phyloP scores from a whole-genome alignment of 2,113 vertebrate species.

The Ctenomys sociabilis region DNA sequence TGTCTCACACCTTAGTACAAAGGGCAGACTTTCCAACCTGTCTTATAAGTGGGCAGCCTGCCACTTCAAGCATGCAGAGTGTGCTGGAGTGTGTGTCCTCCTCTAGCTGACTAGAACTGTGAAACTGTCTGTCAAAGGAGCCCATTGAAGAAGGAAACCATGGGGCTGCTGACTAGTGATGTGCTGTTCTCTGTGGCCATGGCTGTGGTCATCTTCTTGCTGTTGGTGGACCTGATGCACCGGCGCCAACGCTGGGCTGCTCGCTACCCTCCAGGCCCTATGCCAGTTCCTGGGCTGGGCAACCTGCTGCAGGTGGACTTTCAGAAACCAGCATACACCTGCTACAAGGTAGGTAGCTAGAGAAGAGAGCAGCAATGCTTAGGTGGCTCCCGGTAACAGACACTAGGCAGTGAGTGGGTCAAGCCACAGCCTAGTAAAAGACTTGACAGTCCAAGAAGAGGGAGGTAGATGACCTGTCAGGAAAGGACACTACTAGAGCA shows the following conservation, averaged over 20 bases:
- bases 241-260: conserved; percentile 70
- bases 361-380: rapidly evolving
- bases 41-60: background rate
- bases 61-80: rapidly evolving
- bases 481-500: background rate
- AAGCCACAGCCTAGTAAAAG: background rate
- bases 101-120: background rate
- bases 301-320: conserved; percentile 82
- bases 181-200: conserved; percentile 20
- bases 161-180: conserved; percentile 61
- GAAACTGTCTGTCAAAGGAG: background rate
- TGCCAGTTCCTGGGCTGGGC: conserved; percentile 77
- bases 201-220: conserved; percentile 70
- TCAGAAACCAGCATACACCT: background rate
- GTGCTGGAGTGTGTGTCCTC: rapidly evolving
- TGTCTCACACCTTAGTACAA: background rate
- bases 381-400: rapidly evolving
- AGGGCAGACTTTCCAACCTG: background rate
- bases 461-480: background rate
- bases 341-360: conserved; percentile 71
- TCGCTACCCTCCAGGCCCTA: conserved; percentile 77
- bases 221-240: conserved; percentile 83
- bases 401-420: background rate
- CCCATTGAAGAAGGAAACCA: background rate
- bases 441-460: background rate